Evolutionary conservation across 2,113 vertebrate genomes (phyloP).

Genomic region (Eretmochelys imbricata): DNA sequence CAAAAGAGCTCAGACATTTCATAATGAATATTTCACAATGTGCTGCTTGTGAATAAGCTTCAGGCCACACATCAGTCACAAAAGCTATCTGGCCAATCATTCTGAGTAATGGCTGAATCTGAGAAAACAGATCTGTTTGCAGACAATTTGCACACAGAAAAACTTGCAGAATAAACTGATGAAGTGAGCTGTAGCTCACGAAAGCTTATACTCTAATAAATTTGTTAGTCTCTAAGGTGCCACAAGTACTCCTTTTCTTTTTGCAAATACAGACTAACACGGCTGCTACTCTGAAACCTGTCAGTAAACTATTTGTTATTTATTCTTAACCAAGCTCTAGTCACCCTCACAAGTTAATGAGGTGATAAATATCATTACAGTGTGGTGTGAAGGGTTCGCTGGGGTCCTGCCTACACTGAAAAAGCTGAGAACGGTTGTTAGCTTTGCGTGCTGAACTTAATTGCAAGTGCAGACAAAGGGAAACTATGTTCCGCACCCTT

Average conservation of each 20-base stretch:
- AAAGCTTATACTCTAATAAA: too few relatives aligned
- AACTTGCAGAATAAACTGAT: not conserved
- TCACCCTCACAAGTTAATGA: not conserved
- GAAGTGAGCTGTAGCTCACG: too few relatives aligned
- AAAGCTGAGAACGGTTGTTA: not conserved
- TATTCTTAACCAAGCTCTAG: not conserved
- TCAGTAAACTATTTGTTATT: not conserved
- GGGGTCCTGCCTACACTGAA: not conserved
- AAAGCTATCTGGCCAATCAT: not conserved
- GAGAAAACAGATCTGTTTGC: not conserved
- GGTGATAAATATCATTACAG: too few relatives aligned
- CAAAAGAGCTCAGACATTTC: not conserved
- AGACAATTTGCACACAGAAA: not conserved
- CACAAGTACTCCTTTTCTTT: too few relatives aligned
- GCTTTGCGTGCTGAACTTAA: not conserved
- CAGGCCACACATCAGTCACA: not conserved
- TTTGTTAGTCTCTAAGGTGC: too few relatives aligned
- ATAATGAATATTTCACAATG: not conserved
- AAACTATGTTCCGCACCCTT: not conserved
- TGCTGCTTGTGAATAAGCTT: not conserved
- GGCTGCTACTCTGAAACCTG: too few relatives aligned
- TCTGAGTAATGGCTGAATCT: not conserved
- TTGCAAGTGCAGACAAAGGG: not conserved
- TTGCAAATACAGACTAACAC: too few relatives aligned
- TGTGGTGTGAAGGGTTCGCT: not conserved